Evolutionary conservation across 1,140 invertebrate genomes (phyloP), one percentile per base, ranked within the genome.

Genomic region (Trissolcus basalis): DNA sequence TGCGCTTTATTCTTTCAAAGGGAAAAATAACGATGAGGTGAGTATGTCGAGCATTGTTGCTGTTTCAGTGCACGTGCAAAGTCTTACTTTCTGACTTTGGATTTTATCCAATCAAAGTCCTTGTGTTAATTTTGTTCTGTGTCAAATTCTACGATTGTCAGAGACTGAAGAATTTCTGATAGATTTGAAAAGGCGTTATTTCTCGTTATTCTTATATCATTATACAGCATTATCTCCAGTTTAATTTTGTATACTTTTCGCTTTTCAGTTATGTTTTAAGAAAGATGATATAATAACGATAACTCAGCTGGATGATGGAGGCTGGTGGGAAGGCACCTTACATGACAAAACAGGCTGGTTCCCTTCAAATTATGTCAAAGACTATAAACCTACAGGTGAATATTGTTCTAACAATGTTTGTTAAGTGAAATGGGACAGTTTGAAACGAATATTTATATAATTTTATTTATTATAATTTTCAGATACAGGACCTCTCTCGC

Each of bases 301-400:
- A 32, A 98, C 97, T 11, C 90, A 91, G 55, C 88, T 88, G 19
- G 94, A 96, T 81, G 94, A 98, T 85, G 97, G 97, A 48, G 97
- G 96, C 19, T 98, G 97, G 92, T 99, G 97, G 97, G 97, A 99
- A 89, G 98, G 97, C 11, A 98, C 97, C 1, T 89, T 98, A 13
- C 92, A 95, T 72, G 97, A 96, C 51, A 95, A 96, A 85, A 98
- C 97, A 70, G 97, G 97, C 77, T 99, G 98, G 98, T 99, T 99
- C 90, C 98, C 98, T 67, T 96, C 96, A 77, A 98, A 98, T 89
- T 99, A 98, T 91, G 96, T 98, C 13, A 95, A 94, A 82, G 96
- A 97, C 86, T 93, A 93, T 81, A 95, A 94, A 91, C 86, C 90
- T 89, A 43, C 79, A 81, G 83, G 85, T 87, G 80, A 14, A 72